phyloP scores from a whole-genome alignment of 1,140 invertebrate species.

The Sycophaga agraensis region DNA sequence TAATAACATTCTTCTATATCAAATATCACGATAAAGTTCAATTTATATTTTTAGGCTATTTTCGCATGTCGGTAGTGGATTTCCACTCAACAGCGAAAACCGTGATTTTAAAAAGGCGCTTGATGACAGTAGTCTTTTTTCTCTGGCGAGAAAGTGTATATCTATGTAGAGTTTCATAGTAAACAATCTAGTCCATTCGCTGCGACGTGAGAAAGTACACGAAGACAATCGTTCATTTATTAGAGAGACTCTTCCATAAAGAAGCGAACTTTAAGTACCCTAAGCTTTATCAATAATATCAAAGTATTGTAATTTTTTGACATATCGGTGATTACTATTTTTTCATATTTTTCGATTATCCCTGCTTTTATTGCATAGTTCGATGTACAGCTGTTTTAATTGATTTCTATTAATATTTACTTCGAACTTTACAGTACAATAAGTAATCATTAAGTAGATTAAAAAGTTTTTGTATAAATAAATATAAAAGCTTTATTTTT shows the following conservation, averaged over 20 bases:
- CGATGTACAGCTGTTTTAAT: too few species aligned
- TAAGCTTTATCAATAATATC: background rate
- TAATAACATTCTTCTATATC: background rate
- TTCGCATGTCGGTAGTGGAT: background rate
- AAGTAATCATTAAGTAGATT: constrained; percentile 8
- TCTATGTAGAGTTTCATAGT: background rate
- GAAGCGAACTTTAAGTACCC: constrained; percentile 7
- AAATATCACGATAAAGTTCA: constrained; percentile 16
- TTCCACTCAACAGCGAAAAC: background rate
- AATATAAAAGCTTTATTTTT: constrained; percentile 13
- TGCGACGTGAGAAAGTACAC: background rate
- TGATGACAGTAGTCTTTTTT: constrained; percentile 6
- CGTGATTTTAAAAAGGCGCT: background rate
- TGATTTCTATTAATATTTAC: background rate
- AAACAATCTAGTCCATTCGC: background rate
- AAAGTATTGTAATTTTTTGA: too few species aligned
- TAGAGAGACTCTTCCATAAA: constrained; percentile 16
- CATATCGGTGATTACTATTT: too few species aligned
- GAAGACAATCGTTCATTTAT: background rate
- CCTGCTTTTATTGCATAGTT: too few species aligned
- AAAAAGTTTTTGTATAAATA: constrained; percentile 3
- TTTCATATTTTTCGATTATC: too few species aligned
- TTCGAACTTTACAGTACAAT: background rate
- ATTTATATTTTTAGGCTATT: background rate
- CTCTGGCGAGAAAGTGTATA: background rate